These are phyloP conservation scores for Oostethus manadensis DNA, from an alignment of 2,113 vertebrate genomes.

Conservation along the genomic window DNA sequence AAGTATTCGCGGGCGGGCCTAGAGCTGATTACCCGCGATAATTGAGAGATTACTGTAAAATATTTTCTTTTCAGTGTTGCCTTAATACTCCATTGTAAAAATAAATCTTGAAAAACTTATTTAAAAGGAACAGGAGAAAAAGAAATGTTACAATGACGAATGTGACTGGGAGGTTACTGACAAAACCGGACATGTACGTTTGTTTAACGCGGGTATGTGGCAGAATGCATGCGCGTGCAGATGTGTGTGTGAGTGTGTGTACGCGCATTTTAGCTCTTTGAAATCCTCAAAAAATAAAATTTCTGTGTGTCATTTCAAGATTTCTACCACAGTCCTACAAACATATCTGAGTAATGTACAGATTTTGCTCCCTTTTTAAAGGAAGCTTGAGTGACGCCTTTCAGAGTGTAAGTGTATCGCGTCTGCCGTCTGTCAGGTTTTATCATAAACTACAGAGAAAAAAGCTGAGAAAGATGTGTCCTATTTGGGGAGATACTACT, in stretches of 20 bases:
- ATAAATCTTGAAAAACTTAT: conserved; percentile 60
- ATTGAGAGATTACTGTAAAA: too few species aligned
- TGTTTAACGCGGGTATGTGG: conserved; percentile 45
- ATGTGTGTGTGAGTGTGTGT: conserved; percentile 4
- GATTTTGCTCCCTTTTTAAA: conserved; percentile 21
- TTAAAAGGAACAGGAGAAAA: conserved; percentile 56
- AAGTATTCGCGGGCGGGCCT: too few species aligned
- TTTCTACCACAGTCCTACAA: conserved; percentile 40
- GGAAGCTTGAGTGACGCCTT: conserved; percentile 38
- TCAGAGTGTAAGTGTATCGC: conserved; percentile 21
- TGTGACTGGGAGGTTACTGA: conserved; percentile 59
- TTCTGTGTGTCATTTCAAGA: conserved; percentile 36
- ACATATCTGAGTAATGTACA: conserved; percentile 43
- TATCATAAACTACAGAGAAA: conserved; percentile 31
- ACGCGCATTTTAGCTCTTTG: conserved; percentile 52
- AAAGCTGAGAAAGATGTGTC: conserved; percentile 21
- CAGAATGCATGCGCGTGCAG: conserved; percentile 43
- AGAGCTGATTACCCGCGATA: too few species aligned
- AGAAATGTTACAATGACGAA: conserved; percentile 70
- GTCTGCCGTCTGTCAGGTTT: conserved; percentile 30
- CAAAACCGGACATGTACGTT: conserved; percentile 51
- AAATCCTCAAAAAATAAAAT: conserved; percentile 68
- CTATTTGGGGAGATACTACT: conserved; percentile 25
- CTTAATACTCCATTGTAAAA: conserved; percentile 24
- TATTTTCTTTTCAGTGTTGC: background rate